Base-by-base conservation (phyloP, 2,797 vertebrate genomes). In the Petrocephalus sullivani region DNA sequence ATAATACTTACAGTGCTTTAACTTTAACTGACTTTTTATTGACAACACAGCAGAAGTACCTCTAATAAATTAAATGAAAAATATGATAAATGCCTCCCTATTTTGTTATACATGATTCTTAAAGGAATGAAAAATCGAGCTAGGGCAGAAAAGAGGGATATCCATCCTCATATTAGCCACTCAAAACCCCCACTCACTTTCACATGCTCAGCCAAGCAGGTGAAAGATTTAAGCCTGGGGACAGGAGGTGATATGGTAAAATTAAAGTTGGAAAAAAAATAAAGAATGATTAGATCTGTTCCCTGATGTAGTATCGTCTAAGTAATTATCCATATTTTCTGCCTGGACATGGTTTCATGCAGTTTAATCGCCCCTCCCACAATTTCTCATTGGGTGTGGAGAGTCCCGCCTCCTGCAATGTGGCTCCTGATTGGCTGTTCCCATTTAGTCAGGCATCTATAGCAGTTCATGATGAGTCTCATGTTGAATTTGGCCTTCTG, bases 381-480 rank as follows among this genome's bases (percentile, higher is more conserved):
- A 56, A 86, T 33, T 58, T 53, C 9, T 23, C 19, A 21, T 64
- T 64, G 61, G 61, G 19, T 21, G 49, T 19, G 33, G 61, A 46
- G 86, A 87, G 86, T 56, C 23, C 21, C 10, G 9, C 12, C 21
- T 71, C 33, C 88, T 84, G 75, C 85, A 53, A 54, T 71, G 67
- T 87, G 58, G 28, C 28, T 85, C 58, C 2, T 85, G 46, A 67
- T 87, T 90, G 41, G 23, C 7, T 87, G 19, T 19, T 58, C 4
- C 54, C 87, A 23, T 60, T 14, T 19, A 9, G 82, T 23, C 87
- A 60, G 61, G 56, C 23, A 12, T 9, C 93, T 93, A 95, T 89
- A 95, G 92, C 58, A 94, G 91, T 81, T 87, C 89, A 88, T 93
- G 94, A 91, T 94, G 93, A 84, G 92, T 90, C 81, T 88, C 88